Base-by-base conservation (phyloP, 2,888 invertebrate genomes). In the Proisotoma minuta region DNA sequence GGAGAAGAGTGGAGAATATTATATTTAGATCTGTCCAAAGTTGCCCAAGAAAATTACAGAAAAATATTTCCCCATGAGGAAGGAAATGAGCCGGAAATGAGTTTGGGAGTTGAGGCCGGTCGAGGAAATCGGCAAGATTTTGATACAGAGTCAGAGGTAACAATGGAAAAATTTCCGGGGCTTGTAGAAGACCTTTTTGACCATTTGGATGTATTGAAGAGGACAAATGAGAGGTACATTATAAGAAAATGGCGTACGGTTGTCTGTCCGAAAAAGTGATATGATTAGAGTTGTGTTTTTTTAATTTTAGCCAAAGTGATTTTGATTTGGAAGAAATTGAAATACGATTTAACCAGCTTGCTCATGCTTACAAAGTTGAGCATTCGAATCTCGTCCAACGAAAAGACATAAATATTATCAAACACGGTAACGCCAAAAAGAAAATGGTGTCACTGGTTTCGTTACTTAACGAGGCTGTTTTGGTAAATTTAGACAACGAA, bases 71-170 rank as follows among this genome's bases (percentile, higher is more conserved):
- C 62, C 53, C 69, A 69, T 62, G 66, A 69, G 29, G 66, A 68
- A 29, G 71, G 71, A 22, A 71, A 73, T 53, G 73, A 72, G 43
- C 69, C 68, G 18, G 71, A 69, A 49, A 68, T 65, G 1, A 63
- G 60, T 24, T 59, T 59, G 5, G 60, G 51, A 3, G 57, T 56
- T 10, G 68, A 67, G 22, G 62, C 60, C 5, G 66, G 59, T 15
- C 39, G 40, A 8, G 60, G 54, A 1, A 60, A 54, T 10, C 50
- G 52, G 24, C 51, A 40, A 18, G 69, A 68, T 59, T 57, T 69
- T 24, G 73, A 73, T 29, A 72, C 72, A 39, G 69, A 71, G 47
- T 72, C 73, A 12, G 73, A 72, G 53, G 56, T 62, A 61, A 69
- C 68, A 64, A 68, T 66, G 52, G 73, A 72, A 50, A 61, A 47